Evolutionary conservation across 2,113 vertebrate genomes (phyloP).

Genomic region (Salvator merianae): DNA sequence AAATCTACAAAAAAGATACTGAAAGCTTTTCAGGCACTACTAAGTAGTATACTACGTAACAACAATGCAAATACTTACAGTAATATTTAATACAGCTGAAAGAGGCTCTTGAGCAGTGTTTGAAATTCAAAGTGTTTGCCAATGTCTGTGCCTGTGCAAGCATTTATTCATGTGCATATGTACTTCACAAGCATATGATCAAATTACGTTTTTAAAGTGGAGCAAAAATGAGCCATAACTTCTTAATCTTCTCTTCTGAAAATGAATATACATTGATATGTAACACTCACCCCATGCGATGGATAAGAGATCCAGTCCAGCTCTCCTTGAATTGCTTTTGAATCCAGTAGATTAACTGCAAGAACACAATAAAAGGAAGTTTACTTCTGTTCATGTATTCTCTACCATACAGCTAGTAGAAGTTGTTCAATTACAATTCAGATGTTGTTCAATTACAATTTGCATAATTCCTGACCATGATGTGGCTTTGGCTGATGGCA

Average conservation of each 20-base stretch:
- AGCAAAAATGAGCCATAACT: not conserved
- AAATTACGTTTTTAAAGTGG: not conserved
- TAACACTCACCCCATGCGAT: slow-evolving; percentile 90
- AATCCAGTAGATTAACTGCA: slow-evolving; percentile 98
- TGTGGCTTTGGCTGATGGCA: not conserved
- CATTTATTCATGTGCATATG: no score
- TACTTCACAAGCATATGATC: no score
- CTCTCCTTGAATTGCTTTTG: slow-evolving; percentile 97
- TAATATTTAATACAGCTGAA: not conserved
- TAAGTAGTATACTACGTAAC: no score
- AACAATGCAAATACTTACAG: not conserved
- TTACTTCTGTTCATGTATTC: slow-evolving; percentile 25
- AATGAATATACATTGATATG: slow-evolving; percentile 55
- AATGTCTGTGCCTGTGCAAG: no score
- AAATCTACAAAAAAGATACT: not conserved
- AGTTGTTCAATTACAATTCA: not conserved
- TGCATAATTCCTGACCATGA: not conserved
- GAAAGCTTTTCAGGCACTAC: no score
- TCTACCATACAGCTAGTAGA: not conserved
- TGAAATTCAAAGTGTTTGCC: not conserved
- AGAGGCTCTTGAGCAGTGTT: not conserved
- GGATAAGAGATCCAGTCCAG: slow-evolving; percentile 99
- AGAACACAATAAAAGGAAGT: slow-evolving; percentile 68
- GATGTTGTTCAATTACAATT: not conserved
- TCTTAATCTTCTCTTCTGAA: slow-evolving; percentile 43